phyloP scores from a whole-genome alignment of 1,140 invertebrate species.

The Meteorus sp. region DNA sequence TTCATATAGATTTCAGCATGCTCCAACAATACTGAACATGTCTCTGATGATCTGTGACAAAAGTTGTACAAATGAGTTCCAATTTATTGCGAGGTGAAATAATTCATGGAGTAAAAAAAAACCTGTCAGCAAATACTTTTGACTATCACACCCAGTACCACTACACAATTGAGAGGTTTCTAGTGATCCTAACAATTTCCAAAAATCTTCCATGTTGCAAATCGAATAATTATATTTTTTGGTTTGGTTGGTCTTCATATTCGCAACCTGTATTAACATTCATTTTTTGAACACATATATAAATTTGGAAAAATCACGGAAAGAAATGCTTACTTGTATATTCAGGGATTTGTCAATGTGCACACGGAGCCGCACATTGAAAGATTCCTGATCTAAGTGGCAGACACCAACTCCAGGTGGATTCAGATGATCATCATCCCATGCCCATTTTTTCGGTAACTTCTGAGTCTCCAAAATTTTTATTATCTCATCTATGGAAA shows the following conservation, averaged over 20 bases:
- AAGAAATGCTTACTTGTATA: background rate
- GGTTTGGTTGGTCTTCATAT: background rate
- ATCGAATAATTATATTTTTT: background rate
- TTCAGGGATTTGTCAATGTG: background rate
- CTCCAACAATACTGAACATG: background rate
- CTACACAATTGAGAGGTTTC: background rate
- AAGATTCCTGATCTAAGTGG: background rate
- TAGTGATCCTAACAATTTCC: background rate
- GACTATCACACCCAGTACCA: background rate
- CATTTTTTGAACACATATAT: background rate
- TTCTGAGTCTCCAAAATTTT: background rate
- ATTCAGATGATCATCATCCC: background rate
- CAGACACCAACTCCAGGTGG: background rate
- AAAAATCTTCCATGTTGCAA: background rate
- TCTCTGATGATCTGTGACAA: background rate
- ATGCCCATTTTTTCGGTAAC: background rate
- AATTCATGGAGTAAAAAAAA: background rate
- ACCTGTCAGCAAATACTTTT: background rate
- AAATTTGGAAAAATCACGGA: background rate
- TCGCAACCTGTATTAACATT: background rate
- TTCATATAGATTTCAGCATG: no score
- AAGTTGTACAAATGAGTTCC: background rate
- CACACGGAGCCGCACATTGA: background rate
- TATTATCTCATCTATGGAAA: background rate
- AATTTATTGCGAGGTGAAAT: background rate